Conservation (phyloP, 2,797 vertebrate species). For the Pampus argenteus region DNA sequence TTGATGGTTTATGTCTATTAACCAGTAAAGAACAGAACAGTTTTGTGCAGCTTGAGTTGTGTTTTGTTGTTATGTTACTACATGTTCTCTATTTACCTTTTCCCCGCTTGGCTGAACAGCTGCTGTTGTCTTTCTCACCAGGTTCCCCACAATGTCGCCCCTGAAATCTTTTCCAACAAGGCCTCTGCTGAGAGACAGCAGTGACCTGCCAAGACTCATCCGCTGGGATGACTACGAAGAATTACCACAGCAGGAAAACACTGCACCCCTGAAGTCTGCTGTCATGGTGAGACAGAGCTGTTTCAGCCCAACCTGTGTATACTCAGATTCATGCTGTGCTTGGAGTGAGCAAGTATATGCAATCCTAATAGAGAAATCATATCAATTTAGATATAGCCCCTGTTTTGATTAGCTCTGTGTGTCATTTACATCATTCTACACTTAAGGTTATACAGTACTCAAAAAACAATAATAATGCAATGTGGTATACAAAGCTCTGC, state of each 20-base stretch:
- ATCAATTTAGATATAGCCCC: neutral
- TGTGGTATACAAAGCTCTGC: neutral
- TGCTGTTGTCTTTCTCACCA: conserved; percentile 36
- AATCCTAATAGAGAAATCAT: neutral
- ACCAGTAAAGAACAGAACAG: too few species aligned
- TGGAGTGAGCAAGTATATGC: neutral
- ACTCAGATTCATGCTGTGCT: neutral
- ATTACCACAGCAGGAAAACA: conserved; percentile 80
- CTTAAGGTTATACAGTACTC: neutral
- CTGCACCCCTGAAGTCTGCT: conserved; percentile 83
- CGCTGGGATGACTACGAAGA: conserved; percentile 88
- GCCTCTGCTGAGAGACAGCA: conserved; percentile 68
- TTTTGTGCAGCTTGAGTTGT: neutral
- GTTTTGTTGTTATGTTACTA: too few species aligned
- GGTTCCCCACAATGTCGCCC: conserved; percentile 90
- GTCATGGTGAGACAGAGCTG: conserved; percentile 60
- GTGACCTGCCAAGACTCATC: conserved; percentile 89
- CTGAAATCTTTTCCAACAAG: conserved; percentile 92
- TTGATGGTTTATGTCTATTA: too few species aligned
- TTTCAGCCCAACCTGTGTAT: neutral
- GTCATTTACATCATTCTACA: conserved; percentile 1
- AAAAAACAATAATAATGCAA: neutral
- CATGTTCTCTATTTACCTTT: neutral
- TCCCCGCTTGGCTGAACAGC: neutral
- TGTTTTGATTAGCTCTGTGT: neutral